phyloP scores from a whole-genome alignment of 2,888 invertebrate species.

The Odontocerum albicorne region DNA sequence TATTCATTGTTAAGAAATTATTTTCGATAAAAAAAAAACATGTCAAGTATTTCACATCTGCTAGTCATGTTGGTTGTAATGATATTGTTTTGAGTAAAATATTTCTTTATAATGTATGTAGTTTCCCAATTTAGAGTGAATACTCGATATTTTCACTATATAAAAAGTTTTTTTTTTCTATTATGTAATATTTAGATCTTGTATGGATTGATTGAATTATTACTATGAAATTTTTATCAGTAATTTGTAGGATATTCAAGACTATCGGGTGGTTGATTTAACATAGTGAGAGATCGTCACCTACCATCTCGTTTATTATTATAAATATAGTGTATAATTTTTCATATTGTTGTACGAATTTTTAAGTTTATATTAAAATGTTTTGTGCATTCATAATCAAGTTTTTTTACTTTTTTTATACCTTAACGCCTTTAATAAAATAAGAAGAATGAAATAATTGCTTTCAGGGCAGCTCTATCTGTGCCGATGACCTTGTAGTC shows the following conservation, averaged over 20 bases:
- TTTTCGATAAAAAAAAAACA: no score
- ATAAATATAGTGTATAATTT: slow-evolving; percentile 77
- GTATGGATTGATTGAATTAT: slow-evolving; percentile 31
- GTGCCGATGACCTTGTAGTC: no score
- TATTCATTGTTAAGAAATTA: no score
- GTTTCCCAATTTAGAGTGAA: not conserved
- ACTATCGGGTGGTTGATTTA: slow-evolving; percentile 42
- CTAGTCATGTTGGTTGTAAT: no score
- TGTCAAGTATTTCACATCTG: no score
- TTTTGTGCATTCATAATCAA: slow-evolving; percentile 68
- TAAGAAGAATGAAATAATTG: no score
- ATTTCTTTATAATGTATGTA: no score
- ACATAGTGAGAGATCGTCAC: slow-evolving; percentile 67
- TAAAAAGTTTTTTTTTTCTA: not conserved
- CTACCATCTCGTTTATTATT: slow-evolving; percentile 69
- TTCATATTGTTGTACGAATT: slow-evolving; percentile 85
- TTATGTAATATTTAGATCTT: slow-evolving; percentile 26
- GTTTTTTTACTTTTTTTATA: no score
- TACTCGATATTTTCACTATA: not conserved
- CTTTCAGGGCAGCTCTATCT: no score
- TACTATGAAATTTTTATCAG: slow-evolving; percentile 27
- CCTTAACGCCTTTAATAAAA: no score
- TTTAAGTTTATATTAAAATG: slow-evolving; percentile 87
- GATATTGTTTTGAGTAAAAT: no score
- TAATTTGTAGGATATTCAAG: slow-evolving; percentile 35